Conservation (phyloP, 2,797 vertebrate genomes). For the Scleropages formosus region DNA sequence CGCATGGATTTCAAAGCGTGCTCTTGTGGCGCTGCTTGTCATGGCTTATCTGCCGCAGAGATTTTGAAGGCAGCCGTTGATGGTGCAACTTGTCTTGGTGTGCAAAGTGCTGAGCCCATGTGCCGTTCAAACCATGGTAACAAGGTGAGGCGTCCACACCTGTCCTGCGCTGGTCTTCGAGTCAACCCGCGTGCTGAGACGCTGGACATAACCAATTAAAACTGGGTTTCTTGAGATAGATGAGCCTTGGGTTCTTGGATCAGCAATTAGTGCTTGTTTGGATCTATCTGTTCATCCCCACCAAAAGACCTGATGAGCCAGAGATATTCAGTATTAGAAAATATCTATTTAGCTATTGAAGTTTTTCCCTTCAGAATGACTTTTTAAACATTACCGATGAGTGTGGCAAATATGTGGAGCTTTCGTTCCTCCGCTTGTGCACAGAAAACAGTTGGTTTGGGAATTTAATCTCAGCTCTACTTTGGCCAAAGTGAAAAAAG, state of each 20-base stretch:
- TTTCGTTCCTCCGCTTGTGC: background rate
- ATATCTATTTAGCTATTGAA: background rate
- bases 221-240: constrained; percentile 17
- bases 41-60: background rate
- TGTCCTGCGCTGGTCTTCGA: background rate
- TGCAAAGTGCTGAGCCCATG: background rate
- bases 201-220: background rate
- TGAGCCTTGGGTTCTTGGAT: constrained; percentile 7
- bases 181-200: background rate
- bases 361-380: constrained; percentile 9
- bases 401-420: background rate
- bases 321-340: constrained; percentile 21
- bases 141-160: background rate
- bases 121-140: too few species aligned
- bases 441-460: background rate
- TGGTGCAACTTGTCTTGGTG: background rate
- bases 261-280: constrained; percentile 8
- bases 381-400: constrained; percentile 11
- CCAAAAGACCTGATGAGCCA: constrained; percentile 6
- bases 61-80: background rate
- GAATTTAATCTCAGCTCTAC: background rate
- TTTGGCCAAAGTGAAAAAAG: background rate
- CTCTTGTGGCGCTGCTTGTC: background rate
- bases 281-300: constrained; percentile 26
- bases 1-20: background rate